Evolutionary conservation across 2,888 invertebrate species (phyloP).

Genomic region (Acleris literana): DNA sequence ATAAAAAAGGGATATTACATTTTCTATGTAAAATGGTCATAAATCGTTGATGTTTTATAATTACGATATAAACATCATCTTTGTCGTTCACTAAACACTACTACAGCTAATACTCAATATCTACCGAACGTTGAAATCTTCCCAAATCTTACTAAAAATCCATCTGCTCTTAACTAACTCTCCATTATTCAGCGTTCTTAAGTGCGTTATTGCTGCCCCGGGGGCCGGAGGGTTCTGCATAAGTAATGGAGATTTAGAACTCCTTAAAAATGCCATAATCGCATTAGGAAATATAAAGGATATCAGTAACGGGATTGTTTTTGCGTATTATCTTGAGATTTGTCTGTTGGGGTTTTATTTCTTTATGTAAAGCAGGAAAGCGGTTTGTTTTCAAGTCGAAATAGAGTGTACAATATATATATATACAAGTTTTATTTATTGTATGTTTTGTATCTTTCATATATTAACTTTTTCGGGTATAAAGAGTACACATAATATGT

Average conservation of each 20-base stretch:
- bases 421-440: no score
- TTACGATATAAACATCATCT: no score
- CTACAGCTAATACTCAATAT: no score
- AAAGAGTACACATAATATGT: no score
- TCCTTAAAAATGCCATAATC: slow-evolving; percentile 33
- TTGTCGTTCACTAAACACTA: no score
- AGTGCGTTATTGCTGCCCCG: slow-evolving; percentile 32
- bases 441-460: no score
- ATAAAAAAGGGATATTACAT: no score
- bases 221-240: slow-evolving; percentile 20
- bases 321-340: slow-evolving; percentile 17
- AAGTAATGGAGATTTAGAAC: slow-evolving; percentile 24
- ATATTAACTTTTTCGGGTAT: no score
- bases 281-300: slow-evolving; percentile 27
- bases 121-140: background rate
- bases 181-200: slow-evolving; percentile 34
- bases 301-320: slow-evolving; percentile 24
- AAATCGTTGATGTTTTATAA: no score
- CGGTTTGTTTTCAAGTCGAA: no score
- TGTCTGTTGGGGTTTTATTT: background rate
- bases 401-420: no score
- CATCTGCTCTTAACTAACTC: slow-evolving; percentile 24
- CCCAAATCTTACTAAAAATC: slow-evolving; percentile 23
- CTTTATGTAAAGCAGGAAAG: background rate
- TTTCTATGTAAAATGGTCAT: no score